Evolutionary conservation across 1,140 invertebrate species (phyloP).

Genomic region (Cylas formicarius): DNA sequence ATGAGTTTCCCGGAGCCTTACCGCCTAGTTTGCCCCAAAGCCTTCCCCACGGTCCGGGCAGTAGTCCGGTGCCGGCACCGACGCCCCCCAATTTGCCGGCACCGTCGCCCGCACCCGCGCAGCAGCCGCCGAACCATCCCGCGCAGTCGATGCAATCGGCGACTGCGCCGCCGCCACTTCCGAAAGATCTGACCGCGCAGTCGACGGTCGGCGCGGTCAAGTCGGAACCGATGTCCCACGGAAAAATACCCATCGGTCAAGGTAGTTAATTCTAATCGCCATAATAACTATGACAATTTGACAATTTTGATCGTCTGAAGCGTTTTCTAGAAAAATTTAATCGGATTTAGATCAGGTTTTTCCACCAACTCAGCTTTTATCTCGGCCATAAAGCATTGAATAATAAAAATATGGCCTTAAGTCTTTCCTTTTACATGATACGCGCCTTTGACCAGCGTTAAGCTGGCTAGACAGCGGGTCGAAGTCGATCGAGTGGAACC

Average conservation of each 20-base stretch:
- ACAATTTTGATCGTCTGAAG: no score
- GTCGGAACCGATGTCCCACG: conserved; percentile 9
- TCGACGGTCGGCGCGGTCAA: conserved; percentile 22
- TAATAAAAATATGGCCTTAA: no score
- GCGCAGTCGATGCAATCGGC: conserved; percentile 27
- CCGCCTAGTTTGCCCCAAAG: conserved; percentile 37
- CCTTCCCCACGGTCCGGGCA: conserved; percentile 35
- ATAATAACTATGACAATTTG: no score
- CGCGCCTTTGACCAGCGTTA: no score
- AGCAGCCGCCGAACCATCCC: conserved; percentile 43
- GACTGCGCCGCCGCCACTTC: conserved; percentile 23
- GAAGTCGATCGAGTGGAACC: no score
- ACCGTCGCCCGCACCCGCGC: conserved; percentile 46
- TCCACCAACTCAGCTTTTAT: no score
- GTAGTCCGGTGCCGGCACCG: conserved; percentile 37
- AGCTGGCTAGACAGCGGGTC: no score
- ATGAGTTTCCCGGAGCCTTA: conserved; percentile 48
- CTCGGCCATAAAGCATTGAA: no score
- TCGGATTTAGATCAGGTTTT: no score
- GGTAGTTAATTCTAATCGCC: no score
- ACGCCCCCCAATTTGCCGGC: conserved; percentile 44
- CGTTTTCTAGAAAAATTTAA: no score
- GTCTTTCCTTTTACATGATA: no score
- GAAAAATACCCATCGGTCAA: conserved; percentile 17
- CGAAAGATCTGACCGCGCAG: conserved; percentile 18